A percentile compares a stretch with the other conserved stretches of the same genome.
phyloP scores from a whole-genome alignment of 2,113 vertebrate genomes.

The Scolopax mira region DNA sequence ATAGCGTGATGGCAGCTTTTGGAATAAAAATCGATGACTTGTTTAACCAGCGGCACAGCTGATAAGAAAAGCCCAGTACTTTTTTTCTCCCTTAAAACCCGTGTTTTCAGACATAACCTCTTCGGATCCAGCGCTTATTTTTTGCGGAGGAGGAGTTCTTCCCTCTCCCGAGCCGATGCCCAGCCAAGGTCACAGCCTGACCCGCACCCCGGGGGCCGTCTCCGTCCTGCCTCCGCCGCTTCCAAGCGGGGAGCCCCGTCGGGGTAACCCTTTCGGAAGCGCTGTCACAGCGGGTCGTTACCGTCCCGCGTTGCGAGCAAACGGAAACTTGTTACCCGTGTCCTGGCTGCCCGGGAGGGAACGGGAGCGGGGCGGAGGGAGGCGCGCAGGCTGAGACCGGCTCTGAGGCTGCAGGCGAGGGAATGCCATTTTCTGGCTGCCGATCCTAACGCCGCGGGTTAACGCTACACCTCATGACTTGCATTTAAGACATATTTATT shows the following conservation, averaged over 20 bases:
- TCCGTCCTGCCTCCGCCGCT: neutral
- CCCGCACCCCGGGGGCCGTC: neutral
- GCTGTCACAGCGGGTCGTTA: neutral
- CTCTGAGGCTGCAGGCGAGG: slow-evolving; percentile 75
- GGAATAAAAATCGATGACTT: neutral
- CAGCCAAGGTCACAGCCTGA: neutral
- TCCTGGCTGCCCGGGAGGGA: slow-evolving; percentile 75
- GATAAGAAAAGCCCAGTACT: neutral
- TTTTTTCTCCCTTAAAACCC: neutral
- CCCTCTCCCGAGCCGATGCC: neutral
- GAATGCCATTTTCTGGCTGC: slow-evolving; percentile 47
- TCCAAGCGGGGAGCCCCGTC: neutral
- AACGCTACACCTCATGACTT: slow-evolving; percentile 1
- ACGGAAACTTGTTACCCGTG: slow-evolving; percentile 82
- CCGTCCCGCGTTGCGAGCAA: neutral
- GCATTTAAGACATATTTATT: neutral
- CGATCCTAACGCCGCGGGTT: slow-evolving; percentile 30
- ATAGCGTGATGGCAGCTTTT: slow-evolving; percentile 39
- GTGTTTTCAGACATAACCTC: neutral
- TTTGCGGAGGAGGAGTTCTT: neutral
- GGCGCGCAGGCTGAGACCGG: slow-evolving; percentile 74
- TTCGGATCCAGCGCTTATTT: neutral
- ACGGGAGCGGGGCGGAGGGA: slow-evolving; percentile 67
- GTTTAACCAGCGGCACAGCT: neutral
- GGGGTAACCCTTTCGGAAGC: neutral